Evolutionary conservation across 2,888 invertebrate species (phyloP), one percentile per base, ranked within the genome.

Genomic region (Lasioglossum villosulum): DNA sequence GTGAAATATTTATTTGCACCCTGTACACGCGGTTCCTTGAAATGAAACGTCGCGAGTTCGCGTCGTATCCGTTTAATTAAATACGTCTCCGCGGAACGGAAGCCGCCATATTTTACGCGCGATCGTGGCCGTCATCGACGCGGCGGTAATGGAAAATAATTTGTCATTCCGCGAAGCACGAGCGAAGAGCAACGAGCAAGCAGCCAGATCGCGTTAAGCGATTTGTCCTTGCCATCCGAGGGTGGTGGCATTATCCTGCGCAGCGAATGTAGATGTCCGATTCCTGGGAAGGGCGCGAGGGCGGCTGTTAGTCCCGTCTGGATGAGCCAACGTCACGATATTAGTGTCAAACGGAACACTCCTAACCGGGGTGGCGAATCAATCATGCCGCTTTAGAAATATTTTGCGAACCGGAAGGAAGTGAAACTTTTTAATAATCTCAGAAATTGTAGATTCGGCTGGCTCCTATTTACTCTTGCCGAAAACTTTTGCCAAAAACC

Each of bases 171-270:
- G 75, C 71, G 79, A 52, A 66, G 72, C 42, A 37, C 4, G 34
- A 59, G 37, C 52, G 52, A 68, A 66, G 82, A 82, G 78, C 66
- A 37, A 56, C 68, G 77, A 70, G 30, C 27, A 76, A 37, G 86
- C 81, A 83, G 76, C 82, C 87, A 82, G 78, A 88, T 88, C 89
- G 90, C 84, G 92, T 92, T 93, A 93, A 94, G 94, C 93, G 93
- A 94, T 94, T 94, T 93, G 93, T 94, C 93, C 92, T 91, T 92
- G 94, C 92, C 93, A 93, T 80, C 89, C 70, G 80, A 59, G 72
- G 80, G 84, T 78, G 83, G 86, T 59, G 68, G 88, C 89, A 92
- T 92, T 91, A 92, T 90, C 87, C 86, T 74, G 63, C 80, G 39
- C 52, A 68, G 73, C 83, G 89, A 91, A 91, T 91, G 83, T 87